A percentile compares a stretch with the other conserved stretches of the same genome.
Evolutionary conservation across 2,113 vertebrate species (phyloP).

Genomic region (Microcebus griseorufus): DNA sequence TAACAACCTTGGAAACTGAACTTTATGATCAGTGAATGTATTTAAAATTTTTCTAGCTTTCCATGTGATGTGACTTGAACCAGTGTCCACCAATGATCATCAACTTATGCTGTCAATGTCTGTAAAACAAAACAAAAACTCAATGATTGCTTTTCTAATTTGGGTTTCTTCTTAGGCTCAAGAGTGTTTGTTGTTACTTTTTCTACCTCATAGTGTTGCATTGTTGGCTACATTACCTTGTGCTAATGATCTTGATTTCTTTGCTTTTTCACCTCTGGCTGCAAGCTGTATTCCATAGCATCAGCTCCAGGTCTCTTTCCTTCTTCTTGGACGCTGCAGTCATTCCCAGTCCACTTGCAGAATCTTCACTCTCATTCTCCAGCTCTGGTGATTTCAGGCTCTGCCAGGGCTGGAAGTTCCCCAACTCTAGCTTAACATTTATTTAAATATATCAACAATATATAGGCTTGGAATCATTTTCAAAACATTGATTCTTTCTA

Average conservation of each 20-base stretch:
- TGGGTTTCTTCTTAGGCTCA: background rate
- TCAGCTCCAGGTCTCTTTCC: background rate
- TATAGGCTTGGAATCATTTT: conserved; percentile 8
- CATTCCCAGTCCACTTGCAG: background rate
- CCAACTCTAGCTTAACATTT: background rate
- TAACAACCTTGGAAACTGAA: fast-evolving
- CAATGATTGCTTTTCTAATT: background rate
- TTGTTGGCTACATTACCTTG: background rate
- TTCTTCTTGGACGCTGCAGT: background rate
- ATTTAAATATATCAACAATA: background rate
- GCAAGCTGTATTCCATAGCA: background rate
- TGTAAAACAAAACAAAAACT: background rate
- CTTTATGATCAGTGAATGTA: background rate
- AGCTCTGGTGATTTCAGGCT: background rate
- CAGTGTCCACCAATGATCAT: background rate
- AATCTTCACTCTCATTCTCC: background rate
- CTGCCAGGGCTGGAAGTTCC: background rate
- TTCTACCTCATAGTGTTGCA: background rate
- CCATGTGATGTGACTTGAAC: background rate
- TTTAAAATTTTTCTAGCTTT: background rate
- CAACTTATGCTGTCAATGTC: background rate
- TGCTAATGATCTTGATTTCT: background rate
- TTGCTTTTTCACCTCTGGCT: background rate
- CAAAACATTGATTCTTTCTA: background rate
- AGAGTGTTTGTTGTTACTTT: background rate